Base-by-base conservation (phyloP, 2,888 invertebrate species). In the Pollenia griseotomentosa region DNA sequence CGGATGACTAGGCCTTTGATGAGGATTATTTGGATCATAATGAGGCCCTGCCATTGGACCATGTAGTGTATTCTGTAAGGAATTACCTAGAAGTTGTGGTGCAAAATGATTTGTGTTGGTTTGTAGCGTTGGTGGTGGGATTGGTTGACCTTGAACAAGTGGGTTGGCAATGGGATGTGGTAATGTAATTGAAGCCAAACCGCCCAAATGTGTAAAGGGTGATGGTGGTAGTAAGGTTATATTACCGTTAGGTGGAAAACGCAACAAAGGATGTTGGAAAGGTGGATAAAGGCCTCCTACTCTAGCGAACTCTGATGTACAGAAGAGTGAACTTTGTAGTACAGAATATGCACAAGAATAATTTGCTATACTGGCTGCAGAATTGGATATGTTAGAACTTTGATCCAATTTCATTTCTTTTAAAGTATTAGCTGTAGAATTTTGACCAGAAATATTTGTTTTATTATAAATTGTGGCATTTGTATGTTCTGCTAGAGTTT, bases 71-170 rank as follows among this genome's bases (percentile, higher is more conserved):
- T 88, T 87, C 9, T 79, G 86, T 85, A 74, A 83, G 89, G 89
- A 85, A 88, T 88, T 87, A 53, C 87, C 57, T 74, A 88, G 88
- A 80, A 79, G 88, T 68, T 78, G 89, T 83, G 87, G 82, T 83
- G 88, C 90, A 90, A 89, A 90, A 81, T 90, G 90, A 89, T 89
- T 88, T 86, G 84, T 81, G 68, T 84, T 87, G 40, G 90, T 66
- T 89, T 90, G 88, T 88, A 90, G 89, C 46, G 79, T 23, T 88
- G 89, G 88, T 89, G 83, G 88, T 83, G 90, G 90, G 85, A 91
- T 92, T 90, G 73, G 74, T 81, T 91, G 92, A 90, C 93, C 93
- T 92, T 93, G 91, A 92, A 93, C 90, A 89, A 92, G 90, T 86
- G 89, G 74, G 89, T 91, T 78, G 71, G 88, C 79, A 82, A 88